These are phyloP conservation scores for Pelvicachromis taeniatus DNA, from an alignment of 2,113 vertebrate genomes.

Conservation along the genomic window DNA sequence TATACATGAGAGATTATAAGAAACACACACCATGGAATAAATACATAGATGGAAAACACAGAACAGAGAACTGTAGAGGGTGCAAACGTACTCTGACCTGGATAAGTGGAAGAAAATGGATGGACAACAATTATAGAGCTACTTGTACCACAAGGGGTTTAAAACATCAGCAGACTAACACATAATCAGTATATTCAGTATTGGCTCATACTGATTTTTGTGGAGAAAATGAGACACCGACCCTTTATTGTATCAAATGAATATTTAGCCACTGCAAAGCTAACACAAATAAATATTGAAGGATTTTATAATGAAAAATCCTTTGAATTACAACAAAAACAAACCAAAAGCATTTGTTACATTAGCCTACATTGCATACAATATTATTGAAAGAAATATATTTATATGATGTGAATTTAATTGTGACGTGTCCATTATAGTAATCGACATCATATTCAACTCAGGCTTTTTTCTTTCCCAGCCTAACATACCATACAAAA, in stretches of 20 bases:
- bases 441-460: background rate
- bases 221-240: background rate
- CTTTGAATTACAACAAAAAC: background rate
- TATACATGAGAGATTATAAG: background rate
- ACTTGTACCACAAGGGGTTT: background rate
- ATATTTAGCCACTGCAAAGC: background rate
- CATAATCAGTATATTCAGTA: background rate
- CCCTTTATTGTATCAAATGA: background rate
- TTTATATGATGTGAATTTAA: background rate
- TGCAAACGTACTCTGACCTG: background rate
- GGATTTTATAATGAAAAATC: background rate
- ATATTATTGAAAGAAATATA: background rate
- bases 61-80: background rate
- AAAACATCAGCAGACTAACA: background rate
- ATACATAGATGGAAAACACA: background rate
- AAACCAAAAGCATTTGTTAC: background rate
- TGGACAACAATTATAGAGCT: background rate
- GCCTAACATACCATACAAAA: background rate
- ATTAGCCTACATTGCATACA: background rate
- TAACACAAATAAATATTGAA: background rate
- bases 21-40: background rate
- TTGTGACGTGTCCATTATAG: background rate
- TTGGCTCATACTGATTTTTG: background rate
- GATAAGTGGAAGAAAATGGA: background rate
- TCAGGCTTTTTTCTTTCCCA: background rate